Evolutionary conservation across 2,113 vertebrate genomes (phyloP), one percentile per base, ranked within the genome.

Genomic region (Callionymus lyra): DNA sequence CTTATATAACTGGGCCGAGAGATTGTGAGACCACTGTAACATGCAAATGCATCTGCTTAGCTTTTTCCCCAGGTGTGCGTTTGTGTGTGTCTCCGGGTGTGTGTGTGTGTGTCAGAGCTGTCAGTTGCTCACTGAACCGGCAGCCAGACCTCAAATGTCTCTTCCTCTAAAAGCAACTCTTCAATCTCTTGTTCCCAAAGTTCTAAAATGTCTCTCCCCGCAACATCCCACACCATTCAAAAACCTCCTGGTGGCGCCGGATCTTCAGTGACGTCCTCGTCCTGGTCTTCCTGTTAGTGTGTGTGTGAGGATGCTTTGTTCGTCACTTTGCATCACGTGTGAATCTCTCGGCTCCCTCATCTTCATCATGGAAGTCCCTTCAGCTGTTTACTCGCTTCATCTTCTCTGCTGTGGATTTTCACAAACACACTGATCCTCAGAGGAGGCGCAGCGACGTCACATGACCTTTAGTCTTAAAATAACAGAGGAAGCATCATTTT

Each of bases 1-100:
- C 53, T 76, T 79, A 77, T 60, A 63, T 77, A 77, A 79, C 47
- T 58, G 63, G 48, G 56, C 36, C 37, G 50, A 55, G 60, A 44
- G 32, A 31, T 32, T 59, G 47, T 70, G 62, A 65, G 64, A 59
- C 59, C 50, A 50, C 40, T 39, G 60, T 55, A 65, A 56, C 65
- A 74, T 77, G 54, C 65, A 72, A 64, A 77, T 72, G 57, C 72
- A 66, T 77, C 67, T 72, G 70, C 56, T 58, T 49, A 37, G 18
- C 53, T 37, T 54, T 47, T 50, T 50, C 56, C 61, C 13, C 50
- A 59, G 54, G 60, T 74, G 55, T 72, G 68, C 59, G 62, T 54
- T 53, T 47, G 55, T 44, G 37, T 47, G 64, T 56, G 47, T 49
- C 3, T 34, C 38, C 4, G 38, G 14, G 40, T 42, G 34, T 2